phyloP scores from a whole-genome alignment of 2,797 vertebrate species.

The Columba guinea region DNA sequence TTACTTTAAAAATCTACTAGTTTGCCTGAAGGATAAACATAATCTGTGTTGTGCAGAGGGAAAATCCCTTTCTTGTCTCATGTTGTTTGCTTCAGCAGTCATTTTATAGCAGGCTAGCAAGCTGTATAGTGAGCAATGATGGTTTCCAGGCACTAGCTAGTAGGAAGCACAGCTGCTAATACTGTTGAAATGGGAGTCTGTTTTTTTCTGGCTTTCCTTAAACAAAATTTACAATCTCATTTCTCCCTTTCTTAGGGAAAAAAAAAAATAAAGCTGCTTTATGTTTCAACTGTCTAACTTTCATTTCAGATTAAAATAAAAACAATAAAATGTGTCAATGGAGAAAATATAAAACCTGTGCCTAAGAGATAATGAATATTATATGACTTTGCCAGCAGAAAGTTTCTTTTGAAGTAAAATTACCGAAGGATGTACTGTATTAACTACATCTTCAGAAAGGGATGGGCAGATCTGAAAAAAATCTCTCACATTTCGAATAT shows the following conservation, averaged over 20 bases:
- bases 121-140: neutral
- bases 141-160: constrained; percentile 16
- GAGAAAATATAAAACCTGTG: neutral
- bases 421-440: neutral
- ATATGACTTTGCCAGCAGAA: neutral
- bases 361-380: neutral
- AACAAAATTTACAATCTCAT: constrained; percentile 10
- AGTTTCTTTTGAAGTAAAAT: neutral
- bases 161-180: constrained; percentile 28
- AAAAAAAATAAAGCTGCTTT: neutral
- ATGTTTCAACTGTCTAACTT: neutral
- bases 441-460: neutral
- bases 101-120: constrained; percentile 3
- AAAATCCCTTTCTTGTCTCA: constrained; percentile 17
- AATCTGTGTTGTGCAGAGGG: neutral
- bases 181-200: neutral
- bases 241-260: neutral
- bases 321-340: neutral
- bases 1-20: neutral
- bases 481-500: neutral
- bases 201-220: neutral
- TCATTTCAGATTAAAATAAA: constrained; percentile 18
- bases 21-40: constrained; percentile 18
- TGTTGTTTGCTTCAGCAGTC: neutral
- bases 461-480: neutral